Evolutionary conservation across 35 echinoderm and acorn worm species (phyloP), one percentile per base, ranked within the genome.

Genomic region (Patiria miniata): DNA sequence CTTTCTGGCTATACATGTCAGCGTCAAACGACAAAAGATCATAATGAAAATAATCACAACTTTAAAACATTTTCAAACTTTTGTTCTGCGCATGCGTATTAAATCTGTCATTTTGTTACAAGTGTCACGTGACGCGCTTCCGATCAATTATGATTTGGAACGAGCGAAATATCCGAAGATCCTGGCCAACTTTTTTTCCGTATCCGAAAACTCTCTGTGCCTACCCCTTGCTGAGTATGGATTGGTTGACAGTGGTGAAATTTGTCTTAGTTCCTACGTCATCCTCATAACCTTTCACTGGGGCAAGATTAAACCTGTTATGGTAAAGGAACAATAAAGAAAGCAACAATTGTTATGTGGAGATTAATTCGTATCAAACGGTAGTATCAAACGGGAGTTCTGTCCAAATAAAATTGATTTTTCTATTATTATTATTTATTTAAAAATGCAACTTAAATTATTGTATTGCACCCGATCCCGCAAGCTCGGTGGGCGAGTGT

Each of bases 251-350:
- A 18, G 57, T 60, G 28, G 57, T 60, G 57, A 60, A 60, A 26
- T 60, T 60, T 14, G 57, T 60, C 57, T 60, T 60, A 26, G 57
- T 60, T 60, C 57, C 57, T 60, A 60, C 57, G 57, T 60, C 57
- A 60, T 60, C 57, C 28, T 60, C 57, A 8, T 60, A 8, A 60
- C 57, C 57, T 60, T 60, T 60, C 19, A 60, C 57, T 8, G 19
- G 57, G 57, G 57, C 57, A n/a, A 60, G 57, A 26, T 60, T 60
- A 26, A 60, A 60, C 57, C 57, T 60, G 57, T n/a, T n/a, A n/a
- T n/a, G n/a, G n/a, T n/a, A n/a, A n/a, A n/a, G n/a, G n/a, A n/a
- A n/a, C n/a, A n/a, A n/a, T n/a, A n/a, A n/a, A n/a, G n/a, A n/a
- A n/a, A n/a, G n/a, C n/a, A n/a, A n/a, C n/a, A n/a, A n/a, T n/a